Evolutionary conservation across 2,797 vertebrate species (phyloP), one percentile per base, ranked within the genome.

Genomic region (Brachyrhaphis roseni): DNA sequence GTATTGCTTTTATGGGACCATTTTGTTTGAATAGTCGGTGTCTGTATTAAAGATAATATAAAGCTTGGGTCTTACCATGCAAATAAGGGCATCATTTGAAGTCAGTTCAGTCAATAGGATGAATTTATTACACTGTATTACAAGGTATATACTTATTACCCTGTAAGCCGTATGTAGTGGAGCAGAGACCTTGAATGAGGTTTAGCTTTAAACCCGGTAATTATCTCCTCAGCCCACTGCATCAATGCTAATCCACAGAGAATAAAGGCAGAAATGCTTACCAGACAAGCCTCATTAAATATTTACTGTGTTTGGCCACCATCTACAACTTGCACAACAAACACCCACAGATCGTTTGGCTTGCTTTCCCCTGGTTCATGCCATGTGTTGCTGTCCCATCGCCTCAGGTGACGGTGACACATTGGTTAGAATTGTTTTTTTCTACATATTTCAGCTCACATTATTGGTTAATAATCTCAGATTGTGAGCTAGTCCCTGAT

Each of bases 271-370:
- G 82, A 86, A 92, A 89, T 75, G 84, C 91, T 90, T 88, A 90
- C 89, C 86, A 88, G 92, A 93, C 85, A 88, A 88, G 86, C 80
- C 79, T 89, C 89, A 88, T 94, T 92, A 94, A 94, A 94, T 93
- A 95, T 94, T 93, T 89, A 94, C 84, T 62, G 47, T 93, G 90
- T 95, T 94, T 93, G 88, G 89, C 88, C 87, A 86, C 90, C 84
- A 87, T 89, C 89, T 91, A 91, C 89, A 85, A 86, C 87, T 92
- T 81, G 81, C 84, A 90, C 89, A 88, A 86, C 92, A 94, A 93
- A 92, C 89, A 89, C 81, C 77, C 84, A 70, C 84, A 75, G 83
- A 94, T 89, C 78, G 47, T 81, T 89, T 84, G 83, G 74, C 74
- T 77, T 77, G 49, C 79, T 78, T 55, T 31, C 12, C 18, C 46